Percentiles rank a stretch among this genome's conserved stretches.
These are phyloP conservation scores for Gallinago media DNA, from an alignment of 2,113 vertebrate genomes.

Conservation along the genomic window DNA sequence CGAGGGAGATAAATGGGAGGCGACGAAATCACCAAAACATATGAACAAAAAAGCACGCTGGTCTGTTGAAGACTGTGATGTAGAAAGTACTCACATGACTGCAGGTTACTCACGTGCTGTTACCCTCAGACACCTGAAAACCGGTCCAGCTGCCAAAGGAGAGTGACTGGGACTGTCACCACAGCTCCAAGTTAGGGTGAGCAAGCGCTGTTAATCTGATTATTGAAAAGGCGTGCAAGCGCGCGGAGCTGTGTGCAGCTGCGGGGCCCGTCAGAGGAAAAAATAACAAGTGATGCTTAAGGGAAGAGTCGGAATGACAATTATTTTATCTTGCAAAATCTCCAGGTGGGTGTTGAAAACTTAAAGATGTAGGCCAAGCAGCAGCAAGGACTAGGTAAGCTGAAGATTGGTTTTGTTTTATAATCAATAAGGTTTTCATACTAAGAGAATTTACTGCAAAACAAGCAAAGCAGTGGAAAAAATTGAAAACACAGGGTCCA, in stretches of 20 bases:
- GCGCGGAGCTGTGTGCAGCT: fast-evolving
- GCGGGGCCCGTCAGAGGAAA: fast-evolving
- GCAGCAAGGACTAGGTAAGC: neutral
- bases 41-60: neutral
- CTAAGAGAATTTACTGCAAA: neutral
- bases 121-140: neutral
- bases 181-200: fast-evolving
- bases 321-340: neutral
- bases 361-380: neutral
- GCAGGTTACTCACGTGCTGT: neutral
- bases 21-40: neutral
- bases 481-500: neutral
- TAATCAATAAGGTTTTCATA: neutral
- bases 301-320: neutral
- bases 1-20: fast-evolving
- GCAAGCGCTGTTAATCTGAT: neutral
- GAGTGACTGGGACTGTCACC: neutral
- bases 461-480: neutral
- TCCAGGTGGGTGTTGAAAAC: neutral
- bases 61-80: neutral
- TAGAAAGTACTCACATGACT: neutral
- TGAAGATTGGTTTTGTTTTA: neutral
- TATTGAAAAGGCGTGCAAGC: neutral
- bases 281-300: neutral
- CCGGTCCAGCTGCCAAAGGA: neutral